phyloP scores from a whole-genome alignment of 2,888 invertebrate species.

The Drosophila rubida region DNA sequence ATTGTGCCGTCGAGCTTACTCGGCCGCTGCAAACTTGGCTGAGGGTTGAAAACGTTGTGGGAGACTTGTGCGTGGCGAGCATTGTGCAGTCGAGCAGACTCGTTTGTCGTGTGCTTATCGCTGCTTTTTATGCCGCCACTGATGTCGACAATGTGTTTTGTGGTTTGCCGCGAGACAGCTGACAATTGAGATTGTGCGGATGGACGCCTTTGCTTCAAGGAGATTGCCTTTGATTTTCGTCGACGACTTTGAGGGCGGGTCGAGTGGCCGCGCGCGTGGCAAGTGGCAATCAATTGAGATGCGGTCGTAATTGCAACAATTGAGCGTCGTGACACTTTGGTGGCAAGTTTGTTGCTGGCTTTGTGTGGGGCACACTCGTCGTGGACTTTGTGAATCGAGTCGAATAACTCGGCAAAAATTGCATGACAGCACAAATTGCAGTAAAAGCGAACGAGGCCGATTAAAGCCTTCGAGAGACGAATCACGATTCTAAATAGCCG shows the following conservation, averaged over 20 bases:
- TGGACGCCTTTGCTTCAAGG: constrained; percentile 1
- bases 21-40: no score
- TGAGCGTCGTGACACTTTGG: constrained; percentile 30
- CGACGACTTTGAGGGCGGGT: constrained; percentile 8
- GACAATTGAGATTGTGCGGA: constrained; percentile 7
- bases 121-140: neutral
- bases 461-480: constrained; percentile 12
- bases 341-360: constrained; percentile 17
- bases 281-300: constrained; percentile 71
- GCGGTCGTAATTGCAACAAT: constrained; percentile 65
- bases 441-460: constrained; percentile 18
- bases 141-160: neutral
- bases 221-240: constrained; percentile 7
- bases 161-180: constrained; percentile 1
- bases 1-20: no score
- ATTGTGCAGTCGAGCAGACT: neutral
- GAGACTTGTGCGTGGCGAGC: no score
- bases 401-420: constrained; percentile 24
- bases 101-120: neutral
- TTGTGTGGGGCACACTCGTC: constrained; percentile 18
- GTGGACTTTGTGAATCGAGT: constrained; percentile 22
- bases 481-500: constrained; percentile 19
- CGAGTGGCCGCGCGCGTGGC: constrained; percentile 51
- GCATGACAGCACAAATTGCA: constrained; percentile 28
- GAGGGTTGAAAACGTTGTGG: no score